Evolutionary conservation across 64 coral and sea anemone species (phyloP).

Genomic region (Cladopsammia gracilis): DNA sequence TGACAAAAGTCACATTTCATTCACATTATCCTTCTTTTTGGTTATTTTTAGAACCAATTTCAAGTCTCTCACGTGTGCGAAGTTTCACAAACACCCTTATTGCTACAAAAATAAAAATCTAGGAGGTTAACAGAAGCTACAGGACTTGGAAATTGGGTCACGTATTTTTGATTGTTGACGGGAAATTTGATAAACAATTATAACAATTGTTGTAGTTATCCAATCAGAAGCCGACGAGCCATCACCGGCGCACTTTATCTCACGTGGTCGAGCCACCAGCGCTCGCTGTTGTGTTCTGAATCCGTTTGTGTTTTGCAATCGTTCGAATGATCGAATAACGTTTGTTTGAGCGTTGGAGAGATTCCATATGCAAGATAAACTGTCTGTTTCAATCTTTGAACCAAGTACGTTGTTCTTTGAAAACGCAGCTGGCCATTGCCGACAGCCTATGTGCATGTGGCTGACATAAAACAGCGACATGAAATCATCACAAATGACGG

Average conservation of each 20-base stretch:
- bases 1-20: too few species aligned
- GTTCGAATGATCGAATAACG: background rate
- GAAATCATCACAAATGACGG: constrained; percentile 22
- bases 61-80: too few species aligned
- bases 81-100: too few species aligned
- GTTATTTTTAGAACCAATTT: too few species aligned
- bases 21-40: too few species aligned
- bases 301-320: background rate
- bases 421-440: background rate
- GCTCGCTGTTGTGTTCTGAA: too few species aligned
- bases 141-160: too few species aligned
- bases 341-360: background rate
- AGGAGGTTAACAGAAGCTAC: too few species aligned
- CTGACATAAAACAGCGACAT: background rate
- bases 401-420: background rate
- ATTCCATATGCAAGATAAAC: background rate
- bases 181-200: background rate
- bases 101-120: too few species aligned
- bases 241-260: background rate
- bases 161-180: too few species aligned
- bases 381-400: background rate
- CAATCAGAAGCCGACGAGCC: background rate
- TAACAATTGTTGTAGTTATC: background rate
- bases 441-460: too few species aligned
- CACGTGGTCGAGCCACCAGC: background rate